A percentile compares a stretch with the other conserved stretches of the same genome.
phyloP scores from a whole-genome alignment of 2,113 vertebrate species.

The Brachyhypopomus occidentalis region DNA sequence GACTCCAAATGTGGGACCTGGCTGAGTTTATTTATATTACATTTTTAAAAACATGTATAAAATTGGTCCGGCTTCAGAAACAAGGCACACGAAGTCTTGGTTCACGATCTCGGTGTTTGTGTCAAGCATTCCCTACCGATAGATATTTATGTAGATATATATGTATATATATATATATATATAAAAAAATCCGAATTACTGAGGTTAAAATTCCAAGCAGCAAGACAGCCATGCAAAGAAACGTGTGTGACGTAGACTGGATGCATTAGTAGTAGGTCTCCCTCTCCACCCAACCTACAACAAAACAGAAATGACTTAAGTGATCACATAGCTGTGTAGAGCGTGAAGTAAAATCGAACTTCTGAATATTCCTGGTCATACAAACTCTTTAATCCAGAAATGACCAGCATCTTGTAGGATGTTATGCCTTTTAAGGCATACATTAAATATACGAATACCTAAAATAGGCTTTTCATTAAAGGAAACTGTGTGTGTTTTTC shows the following conservation, averaged over 20 bases:
- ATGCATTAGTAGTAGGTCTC: conserved; percentile 85
- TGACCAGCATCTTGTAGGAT: too few species aligned
- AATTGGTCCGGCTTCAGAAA: conserved; percentile 83
- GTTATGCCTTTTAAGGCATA: too few species aligned
- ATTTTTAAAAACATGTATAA: conserved; percentile 85
- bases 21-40: conserved; percentile 77
- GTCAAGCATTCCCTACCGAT: conserved; percentile 75
- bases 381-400: too few species aligned
- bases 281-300: conserved; percentile 83
- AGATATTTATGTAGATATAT: conserved; percentile 8
- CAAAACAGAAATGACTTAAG: conserved; percentile 16
- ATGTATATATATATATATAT: conserved; percentile 54
- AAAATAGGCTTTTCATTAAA: not conserved
- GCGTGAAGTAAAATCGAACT: not conserved
- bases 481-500: too few species aligned
- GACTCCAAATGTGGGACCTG: conserved; percentile 69
- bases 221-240: conserved; percentile 82
- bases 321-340: not conserved
- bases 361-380: not conserved
- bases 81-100: conserved; percentile 81
- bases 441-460: not conserved
- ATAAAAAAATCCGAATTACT: conserved; percentile 77
- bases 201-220: conserved; percentile 78
- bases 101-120: conserved; percentile 74
- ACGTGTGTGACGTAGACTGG: conserved; percentile 65